A percentile compares a stretch with the other conserved stretches of the same genome.
phyloP scores from a whole-genome alignment of 35 echinoderm and acorn worm genomes.

The Lytechinus pictus region DNA sequence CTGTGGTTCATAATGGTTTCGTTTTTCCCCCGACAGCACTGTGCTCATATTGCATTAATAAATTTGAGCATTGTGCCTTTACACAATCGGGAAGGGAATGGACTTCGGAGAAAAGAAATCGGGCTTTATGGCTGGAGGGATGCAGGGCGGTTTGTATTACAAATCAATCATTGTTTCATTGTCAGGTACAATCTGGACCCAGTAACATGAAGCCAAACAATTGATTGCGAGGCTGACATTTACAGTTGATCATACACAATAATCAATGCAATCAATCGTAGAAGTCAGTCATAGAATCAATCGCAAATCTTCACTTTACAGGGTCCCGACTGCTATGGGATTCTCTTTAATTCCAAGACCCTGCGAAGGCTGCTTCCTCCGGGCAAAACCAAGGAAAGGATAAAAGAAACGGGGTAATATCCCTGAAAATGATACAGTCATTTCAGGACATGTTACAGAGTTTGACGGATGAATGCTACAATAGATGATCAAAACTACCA shows the following conservation, averaged over 20 bases:
- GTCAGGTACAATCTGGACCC: background rate
- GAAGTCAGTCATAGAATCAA: too few species aligned
- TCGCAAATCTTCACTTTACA: too few species aligned
- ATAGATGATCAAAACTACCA: background rate
- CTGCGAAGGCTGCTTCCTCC: background rate
- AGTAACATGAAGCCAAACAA: too few species aligned
- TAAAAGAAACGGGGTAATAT: background rate
- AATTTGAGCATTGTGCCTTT: constrained; percentile 1
- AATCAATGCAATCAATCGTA: too few species aligned
- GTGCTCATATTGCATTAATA: background rate
- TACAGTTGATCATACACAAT: too few species aligned
- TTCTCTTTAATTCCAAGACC: background rate
- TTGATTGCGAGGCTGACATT: too few species aligned
- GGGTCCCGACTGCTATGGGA: background rate
- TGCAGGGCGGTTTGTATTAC: background rate
- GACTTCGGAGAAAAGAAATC: background rate
- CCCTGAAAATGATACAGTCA: background rate
- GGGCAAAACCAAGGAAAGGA: background rate
- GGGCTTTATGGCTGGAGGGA: background rate
- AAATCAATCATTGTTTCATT: constrained; percentile 5
- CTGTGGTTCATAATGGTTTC: background rate
- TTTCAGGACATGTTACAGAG: background rate
- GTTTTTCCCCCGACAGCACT: background rate
- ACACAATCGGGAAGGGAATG: constrained; percentile 9
- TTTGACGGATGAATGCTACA: background rate